These are phyloP conservation scores for Valencia hispanica DNA, from an alignment of 2,797 vertebrate species.

Conservation along the genomic window DNA sequence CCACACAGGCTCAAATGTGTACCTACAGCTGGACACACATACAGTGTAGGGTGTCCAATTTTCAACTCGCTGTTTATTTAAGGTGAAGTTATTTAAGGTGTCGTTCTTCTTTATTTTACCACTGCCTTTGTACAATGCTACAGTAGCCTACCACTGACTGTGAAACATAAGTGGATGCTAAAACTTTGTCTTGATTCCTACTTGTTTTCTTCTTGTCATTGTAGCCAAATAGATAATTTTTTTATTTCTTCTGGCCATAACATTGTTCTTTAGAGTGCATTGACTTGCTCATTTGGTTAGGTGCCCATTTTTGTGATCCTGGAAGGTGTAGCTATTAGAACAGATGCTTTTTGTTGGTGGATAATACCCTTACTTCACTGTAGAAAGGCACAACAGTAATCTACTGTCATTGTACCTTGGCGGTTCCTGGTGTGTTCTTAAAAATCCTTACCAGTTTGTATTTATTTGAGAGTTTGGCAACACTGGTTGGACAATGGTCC, in stretches of 20 bases:
- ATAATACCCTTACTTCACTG: neutral
- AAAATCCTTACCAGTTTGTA: neutral
- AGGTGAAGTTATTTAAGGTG: neutral
- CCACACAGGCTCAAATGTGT: neutral
- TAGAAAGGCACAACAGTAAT: neutral
- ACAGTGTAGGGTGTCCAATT: neutral
- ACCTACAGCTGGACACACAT: neutral
- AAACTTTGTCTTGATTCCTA: neutral
- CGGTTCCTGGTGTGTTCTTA: neutral
- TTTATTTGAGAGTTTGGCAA: neutral
- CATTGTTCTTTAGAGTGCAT: neutral
- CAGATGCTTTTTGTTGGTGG: neutral
- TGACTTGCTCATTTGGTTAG: neutral
- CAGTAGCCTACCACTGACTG: neutral
- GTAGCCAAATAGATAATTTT: neutral
- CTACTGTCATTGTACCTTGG: neutral
- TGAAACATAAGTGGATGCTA: neutral
- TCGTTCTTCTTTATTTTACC: neutral
- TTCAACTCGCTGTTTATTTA: neutral
- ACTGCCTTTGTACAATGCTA: neutral
- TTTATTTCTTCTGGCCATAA: neutral
- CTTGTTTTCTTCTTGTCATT: neutral
- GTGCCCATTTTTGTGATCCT: neutral
- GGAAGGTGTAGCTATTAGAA: neutral
- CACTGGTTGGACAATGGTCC: neutral